These are phyloP conservation scores for Morpho helenor DNA, from an alignment of 2,888 invertebrate species.

Conservation along the genomic window DNA sequence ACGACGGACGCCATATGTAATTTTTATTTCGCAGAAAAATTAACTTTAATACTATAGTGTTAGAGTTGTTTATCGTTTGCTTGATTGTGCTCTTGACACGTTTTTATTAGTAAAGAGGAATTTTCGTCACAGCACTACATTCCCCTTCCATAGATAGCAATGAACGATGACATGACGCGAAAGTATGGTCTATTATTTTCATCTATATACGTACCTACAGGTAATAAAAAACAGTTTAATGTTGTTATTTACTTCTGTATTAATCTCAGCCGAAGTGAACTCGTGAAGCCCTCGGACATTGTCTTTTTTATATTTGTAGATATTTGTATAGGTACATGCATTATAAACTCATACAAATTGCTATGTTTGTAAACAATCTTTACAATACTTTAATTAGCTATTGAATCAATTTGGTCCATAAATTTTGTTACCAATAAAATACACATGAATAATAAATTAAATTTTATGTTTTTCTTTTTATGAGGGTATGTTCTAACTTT, in stretches of 20 bases:
- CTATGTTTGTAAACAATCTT: too few relatives aligned
- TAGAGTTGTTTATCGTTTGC: constrained; percentile 20
- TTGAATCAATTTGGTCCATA: too few relatives aligned
- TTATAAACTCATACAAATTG: too few relatives aligned
- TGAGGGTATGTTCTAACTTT: too few relatives aligned
- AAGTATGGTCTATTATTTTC: constrained; percentile 20
- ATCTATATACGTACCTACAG: not conserved
- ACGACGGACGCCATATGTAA: constrained; percentile 25
- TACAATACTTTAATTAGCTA: too few relatives aligned
- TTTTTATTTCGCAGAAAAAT: not conserved
- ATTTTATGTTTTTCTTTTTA: too few relatives aligned
- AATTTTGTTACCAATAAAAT: too few relatives aligned
- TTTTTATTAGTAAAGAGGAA: constrained; percentile 24
- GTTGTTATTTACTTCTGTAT: not conserved
- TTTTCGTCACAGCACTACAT: constrained; percentile 37
- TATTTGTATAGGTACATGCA: too few relatives aligned
- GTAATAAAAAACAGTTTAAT: not conserved
- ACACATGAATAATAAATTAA: too few relatives aligned
- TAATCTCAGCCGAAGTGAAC: too few relatives aligned
- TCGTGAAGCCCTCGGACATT: too few relatives aligned
- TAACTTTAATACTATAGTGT: not conserved
- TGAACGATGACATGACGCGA: constrained; percentile 34
- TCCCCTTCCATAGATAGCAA: constrained; percentile 35
- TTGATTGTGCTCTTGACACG: constrained; percentile 12
- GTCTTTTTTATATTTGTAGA: too few relatives aligned